Percentiles rank a stretch among this genome's conserved stretches.
These are phyloP conservation scores for Otis tarda DNA, from an alignment of 2,113 vertebrate species.

Conservation along the genomic window DNA sequence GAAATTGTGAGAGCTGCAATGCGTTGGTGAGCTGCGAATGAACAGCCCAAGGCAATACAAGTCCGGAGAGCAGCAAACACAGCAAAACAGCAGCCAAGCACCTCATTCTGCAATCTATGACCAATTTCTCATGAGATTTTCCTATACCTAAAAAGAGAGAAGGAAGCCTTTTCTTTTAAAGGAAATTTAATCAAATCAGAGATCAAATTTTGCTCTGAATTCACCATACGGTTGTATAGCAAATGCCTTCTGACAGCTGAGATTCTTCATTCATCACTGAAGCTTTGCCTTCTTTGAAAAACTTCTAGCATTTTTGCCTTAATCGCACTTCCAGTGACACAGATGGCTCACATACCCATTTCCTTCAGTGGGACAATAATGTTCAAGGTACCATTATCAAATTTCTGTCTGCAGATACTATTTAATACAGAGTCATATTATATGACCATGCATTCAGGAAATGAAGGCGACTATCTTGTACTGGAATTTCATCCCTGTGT, in stretches of 20 bases:
- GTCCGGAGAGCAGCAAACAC: conserved; percentile 25
- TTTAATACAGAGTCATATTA: not conserved
- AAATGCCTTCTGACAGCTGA: not conserved
- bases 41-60: conserved; percentile 49
- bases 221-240: not conserved
- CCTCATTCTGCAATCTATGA: not conserved
- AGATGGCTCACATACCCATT: not conserved
- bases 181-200: not conserved
- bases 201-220: not conserved
- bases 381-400: not conserved
- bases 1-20: conserved; percentile 17
- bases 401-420: not conserved
- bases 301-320: not conserved
- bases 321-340: not conserved
- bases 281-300: not conserved
- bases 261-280: not conserved
- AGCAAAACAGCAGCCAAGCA: not conserved
- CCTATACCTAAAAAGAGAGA: not conserved
- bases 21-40: not conserved
- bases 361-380: not conserved
- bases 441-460: conserved; percentile 40
- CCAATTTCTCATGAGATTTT: not conserved
- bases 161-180: not conserved
- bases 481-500: conserved; percentile 56
- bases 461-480: not conserved